These are phyloP conservation scores for Hippopotamus amphibius DNA, from an alignment of 2,113 vertebrate species.

Conservation along the genomic window DNA sequence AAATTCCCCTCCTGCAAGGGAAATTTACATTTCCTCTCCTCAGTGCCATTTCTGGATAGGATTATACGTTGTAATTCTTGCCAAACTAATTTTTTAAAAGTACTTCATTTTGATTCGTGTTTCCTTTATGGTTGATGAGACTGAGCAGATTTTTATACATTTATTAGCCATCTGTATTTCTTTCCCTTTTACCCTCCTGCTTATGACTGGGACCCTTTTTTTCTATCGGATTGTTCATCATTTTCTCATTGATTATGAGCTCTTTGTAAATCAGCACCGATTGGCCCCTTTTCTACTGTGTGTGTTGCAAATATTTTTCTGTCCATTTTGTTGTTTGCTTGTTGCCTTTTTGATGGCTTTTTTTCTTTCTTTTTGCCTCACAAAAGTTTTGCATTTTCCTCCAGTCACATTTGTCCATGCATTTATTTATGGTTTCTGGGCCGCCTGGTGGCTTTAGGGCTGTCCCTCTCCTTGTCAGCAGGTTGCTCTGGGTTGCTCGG, in stretches of 20 bases:
- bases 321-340: not conserved
- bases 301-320: not conserved
- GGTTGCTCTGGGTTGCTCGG: not conserved
- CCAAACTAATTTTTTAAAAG: not conserved
- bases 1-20: not conserved
- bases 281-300: fast-evolving
- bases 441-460: not conserved
- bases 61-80: not conserved
- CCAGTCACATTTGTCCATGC: not conserved
- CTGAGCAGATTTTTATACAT: not conserved
- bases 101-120: not conserved
- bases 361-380: fast-evolving
- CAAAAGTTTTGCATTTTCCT: not conserved
- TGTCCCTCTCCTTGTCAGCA: not conserved
- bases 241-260: not conserved
- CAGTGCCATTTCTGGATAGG: fast-evolving
- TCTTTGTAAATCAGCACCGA: fast-evolving
- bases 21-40: not conserved
- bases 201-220: not conserved
- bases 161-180: not conserved
- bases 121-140: not conserved
- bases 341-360: not conserved
- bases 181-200: not conserved
- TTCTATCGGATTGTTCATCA: fast-evolving
- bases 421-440: not conserved